Evolutionary conservation across 1,140 invertebrate species (phyloP).

Genomic region (Micrasema longulum): DNA sequence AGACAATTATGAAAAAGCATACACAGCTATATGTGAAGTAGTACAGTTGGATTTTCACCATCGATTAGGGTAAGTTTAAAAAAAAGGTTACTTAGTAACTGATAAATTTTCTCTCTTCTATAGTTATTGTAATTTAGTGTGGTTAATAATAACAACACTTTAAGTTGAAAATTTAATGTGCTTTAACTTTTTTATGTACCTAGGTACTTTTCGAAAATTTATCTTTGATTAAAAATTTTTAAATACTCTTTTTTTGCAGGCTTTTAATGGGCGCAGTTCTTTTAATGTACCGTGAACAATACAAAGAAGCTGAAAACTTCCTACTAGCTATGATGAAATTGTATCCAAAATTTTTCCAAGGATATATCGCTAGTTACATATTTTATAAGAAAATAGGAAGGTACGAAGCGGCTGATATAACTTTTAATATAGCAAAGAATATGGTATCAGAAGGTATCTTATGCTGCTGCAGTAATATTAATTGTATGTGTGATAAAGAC

Average conservation of each 20-base stretch:
- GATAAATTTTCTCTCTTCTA: too few relatives aligned
- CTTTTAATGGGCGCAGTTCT: conserved; percentile 16
- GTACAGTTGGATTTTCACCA: conserved; percentile 33
- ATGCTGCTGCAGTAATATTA: conserved; percentile 8
- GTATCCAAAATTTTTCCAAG: conserved; percentile 37
- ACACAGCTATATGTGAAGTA: conserved; percentile 19
- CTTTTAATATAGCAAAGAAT: conserved; percentile 24
- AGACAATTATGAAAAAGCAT: conserved; percentile 19
- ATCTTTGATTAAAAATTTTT: too few relatives aligned
- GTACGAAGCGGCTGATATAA: conserved; percentile 23
- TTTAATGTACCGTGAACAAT: conserved; percentile 15
- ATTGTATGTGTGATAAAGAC: conserved; percentile 5
- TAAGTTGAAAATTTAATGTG: too few relatives aligned
- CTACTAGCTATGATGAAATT: conserved; percentile 22
- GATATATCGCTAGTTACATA: conserved; percentile 18
- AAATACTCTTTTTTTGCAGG: conserved; percentile 2
- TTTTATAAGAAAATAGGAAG: conserved; percentile 25
- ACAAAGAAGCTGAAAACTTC: conserved; percentile 37
- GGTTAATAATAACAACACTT: too few relatives aligned
- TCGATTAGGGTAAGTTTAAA: conserved; percentile 21
- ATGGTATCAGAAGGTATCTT: neutral
- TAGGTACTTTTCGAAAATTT: too few relatives aligned
- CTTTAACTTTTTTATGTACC: too few relatives aligned
- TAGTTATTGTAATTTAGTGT: too few relatives aligned
- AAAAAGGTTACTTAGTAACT: too few relatives aligned